Percentiles rank a stretch among this genome's conserved stretches.
These are phyloP conservation scores for Ameiurus melas DNA, from an alignment of 2,113 vertebrate genomes.

Conservation along the genomic window DNA sequence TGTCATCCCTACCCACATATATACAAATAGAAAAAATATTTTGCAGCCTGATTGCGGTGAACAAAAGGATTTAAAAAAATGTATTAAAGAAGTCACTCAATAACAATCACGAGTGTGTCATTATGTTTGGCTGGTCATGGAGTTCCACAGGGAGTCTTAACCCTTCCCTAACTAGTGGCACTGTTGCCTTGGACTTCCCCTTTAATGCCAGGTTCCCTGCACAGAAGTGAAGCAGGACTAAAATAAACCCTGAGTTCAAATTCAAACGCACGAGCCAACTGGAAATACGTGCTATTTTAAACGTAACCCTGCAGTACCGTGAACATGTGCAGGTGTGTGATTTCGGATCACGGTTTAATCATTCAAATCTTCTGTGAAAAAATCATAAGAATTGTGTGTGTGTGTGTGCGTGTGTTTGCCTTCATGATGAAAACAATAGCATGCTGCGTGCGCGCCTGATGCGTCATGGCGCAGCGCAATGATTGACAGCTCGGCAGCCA, in stretches of 20 bases:
- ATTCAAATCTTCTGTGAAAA: background rate
- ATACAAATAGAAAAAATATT: background rate
- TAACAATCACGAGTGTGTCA: background rate
- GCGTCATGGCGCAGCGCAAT: background rate
- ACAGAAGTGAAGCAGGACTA: conserved; percentile 2
- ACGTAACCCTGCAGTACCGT: background rate
- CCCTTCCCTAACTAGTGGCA: background rate
- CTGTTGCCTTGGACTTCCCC: background rate
- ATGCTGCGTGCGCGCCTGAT: background rate
- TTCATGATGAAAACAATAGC: background rate
- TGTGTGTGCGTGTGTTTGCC: background rate
- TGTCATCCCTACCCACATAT: background rate
- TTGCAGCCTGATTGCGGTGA: background rate
- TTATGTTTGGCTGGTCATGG: background rate
- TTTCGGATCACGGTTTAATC: background rate
- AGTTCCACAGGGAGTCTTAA: background rate
- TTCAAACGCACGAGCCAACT: background rate
- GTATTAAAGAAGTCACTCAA: background rate
- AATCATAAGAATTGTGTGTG: background rate
- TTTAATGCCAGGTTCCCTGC: background rate
- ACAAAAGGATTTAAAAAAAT: too few species aligned
- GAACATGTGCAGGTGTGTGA: background rate
- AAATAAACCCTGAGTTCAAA: conserved; percentile 11
- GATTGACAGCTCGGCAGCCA: conserved; percentile 32
- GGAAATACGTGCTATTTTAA: background rate